Conservation (phyloP, 1,140 invertebrate species). For the Carcinoscorpius rotundicauda region DNA sequence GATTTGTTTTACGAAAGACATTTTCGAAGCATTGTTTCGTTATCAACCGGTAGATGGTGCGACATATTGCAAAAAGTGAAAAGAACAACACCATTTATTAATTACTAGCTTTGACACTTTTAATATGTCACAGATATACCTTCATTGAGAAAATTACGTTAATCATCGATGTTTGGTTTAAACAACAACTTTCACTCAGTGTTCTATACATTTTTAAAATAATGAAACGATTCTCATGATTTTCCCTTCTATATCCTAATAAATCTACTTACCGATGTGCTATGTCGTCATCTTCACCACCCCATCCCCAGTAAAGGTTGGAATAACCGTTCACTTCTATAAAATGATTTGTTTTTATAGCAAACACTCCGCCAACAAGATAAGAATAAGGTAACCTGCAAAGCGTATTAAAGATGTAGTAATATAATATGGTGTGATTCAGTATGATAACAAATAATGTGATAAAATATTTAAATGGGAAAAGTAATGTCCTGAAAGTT, state of each 20-base stretch:
- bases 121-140: too few relatives aligned
- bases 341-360: slow-evolving; percentile 48
- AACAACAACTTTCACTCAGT: background rate
- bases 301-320: slow-evolving; percentile 55
- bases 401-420: background rate
- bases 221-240: too few relatives aligned
- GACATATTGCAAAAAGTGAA: too few relatives aligned
- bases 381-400: slow-evolving; percentile 45
- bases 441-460: too few relatives aligned
- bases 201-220: background rate
- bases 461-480: too few relatives aligned
- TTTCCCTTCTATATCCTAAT: background rate
- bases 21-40: too few relatives aligned
- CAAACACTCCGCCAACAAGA: slow-evolving; percentile 59
- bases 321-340: slow-evolving; percentile 79
- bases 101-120: too few relatives aligned
- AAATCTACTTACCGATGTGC: slow-evolving; percentile 43
- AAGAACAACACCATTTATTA: too few relatives aligned
- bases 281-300: slow-evolving; percentile 83
- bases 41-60: too few relatives aligned
- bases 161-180: background rate
- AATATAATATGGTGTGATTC: too few relatives aligned
- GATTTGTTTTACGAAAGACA: too few relatives aligned
- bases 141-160: background rate
- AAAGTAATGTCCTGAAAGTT: too few relatives aligned